Evolutionary conservation across 2,888 invertebrate genomes (phyloP), one percentile per base, ranked within the genome.

Genomic region (Furcula furcula): DNA sequence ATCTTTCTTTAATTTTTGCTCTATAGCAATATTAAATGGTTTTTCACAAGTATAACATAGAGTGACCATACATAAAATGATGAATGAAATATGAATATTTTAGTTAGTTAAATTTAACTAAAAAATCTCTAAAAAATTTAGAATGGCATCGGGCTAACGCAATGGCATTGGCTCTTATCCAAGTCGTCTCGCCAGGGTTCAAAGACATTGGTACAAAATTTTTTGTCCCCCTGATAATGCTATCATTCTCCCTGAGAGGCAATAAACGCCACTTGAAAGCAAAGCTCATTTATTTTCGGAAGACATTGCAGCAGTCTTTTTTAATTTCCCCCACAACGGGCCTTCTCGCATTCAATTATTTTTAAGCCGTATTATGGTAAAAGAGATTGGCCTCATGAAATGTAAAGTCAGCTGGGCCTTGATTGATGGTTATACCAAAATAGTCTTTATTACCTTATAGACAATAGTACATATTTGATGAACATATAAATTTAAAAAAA

Each of bases 121-220:
- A 48, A 55, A 46, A 51, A 48, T 36, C 11, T n/a, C n/a, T n/a
- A n/a, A n/a, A n/a, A n/a, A n/a, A n/a, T 59, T 69, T 63, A 61
- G 55, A 68, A 63, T 65, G 57, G 63, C 55, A n/a, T 56, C 63
- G 47, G 60, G 54, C 65, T 65, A 68, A 68, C 65, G 76, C 76
- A 76, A 69, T 69, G 70, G 58, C 68, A 67, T 81, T 87, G 88
- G 88, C 86, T 48, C 36, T 32, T 43, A 48, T 78, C 86, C 87
- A 87, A 85, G 67, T 72, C 72, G 70, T 70, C 75, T 73, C 76
- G 85, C 86, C 85, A 85, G 84, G 76, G 84, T 83, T 87, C 82
- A 84, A 81, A 86, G 84, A 76, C 86, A 75, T 70, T 58, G 65
- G n/a, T 58, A 71, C 67, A 70, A 73, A 69, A 77, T 82, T 82